phyloP scores from a whole-genome alignment of 2,113 vertebrate genomes.

The Pseudolaguvia tuberculata region DNA sequence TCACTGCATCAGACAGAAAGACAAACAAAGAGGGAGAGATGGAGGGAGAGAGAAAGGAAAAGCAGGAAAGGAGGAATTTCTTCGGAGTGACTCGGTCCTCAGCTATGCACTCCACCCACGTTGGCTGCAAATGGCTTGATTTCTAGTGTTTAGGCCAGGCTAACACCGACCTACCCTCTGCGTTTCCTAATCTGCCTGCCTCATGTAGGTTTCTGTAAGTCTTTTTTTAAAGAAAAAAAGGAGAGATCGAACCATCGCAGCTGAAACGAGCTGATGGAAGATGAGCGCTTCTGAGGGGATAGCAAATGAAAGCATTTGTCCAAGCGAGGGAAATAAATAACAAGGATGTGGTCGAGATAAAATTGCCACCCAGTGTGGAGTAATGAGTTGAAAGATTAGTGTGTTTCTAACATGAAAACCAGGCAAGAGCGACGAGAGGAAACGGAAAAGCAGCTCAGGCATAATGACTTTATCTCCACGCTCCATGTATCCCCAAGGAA shows the following conservation, averaged over 20 bases:
- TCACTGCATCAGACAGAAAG: background rate
- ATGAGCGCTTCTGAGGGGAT: constrained; percentile 41
- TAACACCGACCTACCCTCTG: constrained; percentile 26
- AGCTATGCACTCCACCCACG: constrained; percentile 35
- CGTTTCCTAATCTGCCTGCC: constrained; percentile 9
- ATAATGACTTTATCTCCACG: constrained; percentile 39
- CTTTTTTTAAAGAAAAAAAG: constrained; percentile 37
- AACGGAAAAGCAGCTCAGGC: constrained; percentile 22
- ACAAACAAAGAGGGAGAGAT: background rate
- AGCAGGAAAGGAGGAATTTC: constrained; percentile 31
- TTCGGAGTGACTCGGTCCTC: constrained; percentile 36
- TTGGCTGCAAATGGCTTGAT: constrained; percentile 29
- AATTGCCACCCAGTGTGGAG: constrained; percentile 37
- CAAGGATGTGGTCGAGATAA: constrained; percentile 33
- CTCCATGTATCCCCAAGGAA: constrained; percentile 16
- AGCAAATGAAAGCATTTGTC: constrained; percentile 45
- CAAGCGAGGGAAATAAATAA: constrained; percentile 40
- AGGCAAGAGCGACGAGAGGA: background rate
- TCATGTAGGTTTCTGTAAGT: background rate
- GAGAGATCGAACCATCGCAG: constrained; percentile 5
- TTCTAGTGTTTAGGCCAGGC: constrained; percentile 34
- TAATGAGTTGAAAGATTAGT: constrained; percentile 43
- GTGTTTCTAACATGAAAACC: constrained; percentile 39
- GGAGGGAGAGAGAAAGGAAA: constrained; percentile 16
- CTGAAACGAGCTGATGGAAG: constrained; percentile 37